phyloP scores from a whole-genome alignment of 2,888 invertebrate species.

The Venusia cambrica region DNA sequence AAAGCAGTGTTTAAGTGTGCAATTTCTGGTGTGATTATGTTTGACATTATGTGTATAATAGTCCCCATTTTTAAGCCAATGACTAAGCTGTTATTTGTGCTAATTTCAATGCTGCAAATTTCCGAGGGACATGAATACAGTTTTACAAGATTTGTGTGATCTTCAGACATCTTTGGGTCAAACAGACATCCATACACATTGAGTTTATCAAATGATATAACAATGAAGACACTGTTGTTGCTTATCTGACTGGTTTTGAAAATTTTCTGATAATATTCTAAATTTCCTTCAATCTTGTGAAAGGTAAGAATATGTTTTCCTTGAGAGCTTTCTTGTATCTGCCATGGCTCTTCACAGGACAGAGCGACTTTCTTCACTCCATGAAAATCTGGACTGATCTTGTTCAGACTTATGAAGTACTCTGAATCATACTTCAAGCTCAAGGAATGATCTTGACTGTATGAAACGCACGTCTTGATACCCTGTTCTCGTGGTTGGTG shows the following conservation, averaged over 20 bases:
- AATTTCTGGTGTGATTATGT: constrained; percentile 31
- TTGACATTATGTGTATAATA: constrained; percentile 45
- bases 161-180: constrained; percentile 32
- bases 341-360: constrained; percentile 26
- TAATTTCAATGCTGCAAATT: constrained; percentile 48
- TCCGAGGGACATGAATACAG: constrained; percentile 54
- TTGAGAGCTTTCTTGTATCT: constrained; percentile 20
- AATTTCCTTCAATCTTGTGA: constrained; percentile 26
- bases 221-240: constrained; percentile 32
- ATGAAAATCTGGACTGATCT: constrained; percentile 44
- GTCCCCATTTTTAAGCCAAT: constrained; percentile 55
- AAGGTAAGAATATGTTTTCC: constrained; percentile 38
- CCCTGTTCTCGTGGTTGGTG: constrained; percentile 43
- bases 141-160: constrained; percentile 38
- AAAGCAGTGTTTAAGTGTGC: constrained; percentile 58
- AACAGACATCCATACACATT: constrained; percentile 46
- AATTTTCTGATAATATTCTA: constrained; percentile 32
- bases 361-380: constrained; percentile 37
- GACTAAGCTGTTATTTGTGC: constrained; percentile 36
- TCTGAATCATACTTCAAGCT: constrained; percentile 45
- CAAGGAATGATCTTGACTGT: constrained; percentile 36
- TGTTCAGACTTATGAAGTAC: constrained; percentile 45
- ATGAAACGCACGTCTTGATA: constrained; percentile 34
- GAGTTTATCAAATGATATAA: constrained; percentile 48
- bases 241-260: constrained; percentile 28